Base-by-base conservation (phyloP, 1,140 invertebrate genomes). In the Lucilia sericata region DNA sequence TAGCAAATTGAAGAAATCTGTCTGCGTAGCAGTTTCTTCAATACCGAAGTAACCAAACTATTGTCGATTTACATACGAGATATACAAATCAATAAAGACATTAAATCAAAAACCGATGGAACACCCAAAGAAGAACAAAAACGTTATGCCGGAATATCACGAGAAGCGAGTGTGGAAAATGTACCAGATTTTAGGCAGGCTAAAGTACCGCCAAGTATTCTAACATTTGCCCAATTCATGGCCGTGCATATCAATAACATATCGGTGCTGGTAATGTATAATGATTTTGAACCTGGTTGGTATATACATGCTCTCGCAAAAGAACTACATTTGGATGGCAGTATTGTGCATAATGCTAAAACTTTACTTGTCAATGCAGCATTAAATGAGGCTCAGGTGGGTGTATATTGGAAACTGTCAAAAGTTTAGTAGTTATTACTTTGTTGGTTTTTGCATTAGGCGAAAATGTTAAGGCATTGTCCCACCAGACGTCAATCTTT, bases 1-100 rank as follows among this genome's bases (percentile, higher is more conserved):
- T 86, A 98, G 96, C 94, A 97, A 92, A 94, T 98, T 85, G 96
- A 97, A 87, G 95, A 96, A 91, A 94, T 98, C 83, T 95, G 96
- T 87, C 93, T 98, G 83, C 94, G 96, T 19, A 98, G 97, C 90
- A 97, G 96, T 92, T 95, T 97, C 88, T 94, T 98, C 83, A 98
- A 97, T 89, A 96, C 96, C 12, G 96, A 97, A 86, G 95, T 96
- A 34, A 97, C 96, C 25, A 98, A 98, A 92, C 91, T 98, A 10
- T 89, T 98, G 21, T 96, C 96, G 10, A 94, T 98, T 42, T 94
- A 97, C 34, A 94, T 97, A 86, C 94, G 94, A 82, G 96, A 97
- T 90, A 95, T 98, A 7, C 93, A 96, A 83, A 94, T 98, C 82
- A 96, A 96, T 85, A 96, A 97, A 89, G 94, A 96, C 92, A 93